These are phyloP conservation scores for Cinclus mexicanus DNA, from an alignment of 2,113 vertebrate species.

Conservation along the genomic window DNA sequence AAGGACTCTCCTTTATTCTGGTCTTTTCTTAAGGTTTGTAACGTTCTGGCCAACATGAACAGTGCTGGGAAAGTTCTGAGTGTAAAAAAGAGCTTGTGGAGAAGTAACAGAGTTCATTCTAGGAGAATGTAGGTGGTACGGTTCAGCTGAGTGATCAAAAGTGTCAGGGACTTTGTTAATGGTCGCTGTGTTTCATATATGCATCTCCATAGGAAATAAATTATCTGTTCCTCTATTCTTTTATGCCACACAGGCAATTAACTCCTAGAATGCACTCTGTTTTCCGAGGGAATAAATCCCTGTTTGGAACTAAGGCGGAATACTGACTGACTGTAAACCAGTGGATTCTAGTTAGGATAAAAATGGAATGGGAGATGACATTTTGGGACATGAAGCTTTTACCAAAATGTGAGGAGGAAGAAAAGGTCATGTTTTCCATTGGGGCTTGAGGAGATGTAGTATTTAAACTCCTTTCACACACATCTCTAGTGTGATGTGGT, in stretches of 20 bases:
- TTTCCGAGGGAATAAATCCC: background rate
- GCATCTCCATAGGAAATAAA: background rate
- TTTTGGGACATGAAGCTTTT: background rate
- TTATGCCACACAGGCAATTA: background rate
- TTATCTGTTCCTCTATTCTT: background rate
- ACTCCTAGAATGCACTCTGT: slow-evolving; percentile 49
- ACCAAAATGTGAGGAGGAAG: background rate
- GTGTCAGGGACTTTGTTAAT: background rate
- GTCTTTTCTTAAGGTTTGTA: background rate
- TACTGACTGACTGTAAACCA: background rate
- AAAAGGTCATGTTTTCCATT: background rate
- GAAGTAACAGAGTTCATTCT: slow-evolving; percentile 59
- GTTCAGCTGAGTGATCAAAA: background rate
- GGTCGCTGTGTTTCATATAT: background rate
- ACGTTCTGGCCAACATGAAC: slow-evolving; percentile 76
- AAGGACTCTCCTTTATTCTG: slow-evolving; percentile 74
- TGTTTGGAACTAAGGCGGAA: background rate
- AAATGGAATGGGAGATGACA: background rate
- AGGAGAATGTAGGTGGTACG: background rate
- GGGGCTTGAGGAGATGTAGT: slow-evolving; percentile 17
- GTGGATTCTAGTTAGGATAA: background rate
- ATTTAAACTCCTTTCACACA: background rate
- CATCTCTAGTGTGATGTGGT: background rate
- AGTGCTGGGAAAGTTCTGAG: slow-evolving; percentile 78
- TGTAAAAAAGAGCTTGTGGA: slow-evolving; percentile 21